A percentile compares a stretch with the other conserved stretches of the same genome.
Evolutionary conservation across 2,888 invertebrate species (phyloP).

Genomic region (Drosophila macrothrix): DNA sequence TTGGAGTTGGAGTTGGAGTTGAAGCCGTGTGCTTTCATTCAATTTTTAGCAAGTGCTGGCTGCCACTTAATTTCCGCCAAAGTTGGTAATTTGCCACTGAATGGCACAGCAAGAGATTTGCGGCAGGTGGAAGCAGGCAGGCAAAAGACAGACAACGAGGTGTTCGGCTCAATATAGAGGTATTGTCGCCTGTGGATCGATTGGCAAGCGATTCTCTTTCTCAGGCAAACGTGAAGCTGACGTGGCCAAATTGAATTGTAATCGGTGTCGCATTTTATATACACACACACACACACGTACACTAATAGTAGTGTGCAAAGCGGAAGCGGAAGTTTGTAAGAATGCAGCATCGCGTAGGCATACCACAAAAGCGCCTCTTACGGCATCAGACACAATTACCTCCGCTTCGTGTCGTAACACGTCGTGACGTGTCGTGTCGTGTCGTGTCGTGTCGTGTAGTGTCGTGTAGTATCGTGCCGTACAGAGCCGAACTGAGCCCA

Average conservation of each 20-base stretch:
- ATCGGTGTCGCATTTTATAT: slow-evolving; percentile 31
- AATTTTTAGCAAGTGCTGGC: slow-evolving; percentile 57
- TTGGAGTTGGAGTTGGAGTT: slow-evolving; percentile 26
- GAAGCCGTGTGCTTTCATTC: slow-evolving; percentile 49
- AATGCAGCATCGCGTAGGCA: slow-evolving; percentile 55
- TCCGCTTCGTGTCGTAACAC: slow-evolving; percentile 14
- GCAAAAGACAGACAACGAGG: background rate
- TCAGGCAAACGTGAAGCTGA: slow-evolving; percentile 51
- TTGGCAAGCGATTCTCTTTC: slow-evolving; percentile 46
- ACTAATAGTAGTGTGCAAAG: slow-evolving; percentile 11
- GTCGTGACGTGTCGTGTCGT: background rate
- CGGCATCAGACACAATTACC: slow-evolving; percentile 33
- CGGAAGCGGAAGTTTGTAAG: slow-evolving; percentile 77
- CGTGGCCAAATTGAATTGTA: slow-evolving; percentile 73
- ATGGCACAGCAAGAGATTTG: slow-evolving; percentile 27
- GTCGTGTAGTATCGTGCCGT: slow-evolving; percentile 4
- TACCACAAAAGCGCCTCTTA: slow-evolving; percentile 40
- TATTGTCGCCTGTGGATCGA: slow-evolving; percentile 35
- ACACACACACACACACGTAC: background rate
- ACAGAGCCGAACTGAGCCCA: slow-evolving; percentile 20
- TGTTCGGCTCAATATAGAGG: slow-evolving; percentile 20
- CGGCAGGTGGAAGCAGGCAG: background rate
- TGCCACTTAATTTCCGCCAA: slow-evolving; percentile 75
- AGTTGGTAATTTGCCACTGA: slow-evolving; percentile 70
- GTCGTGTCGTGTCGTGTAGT: slow-evolving; percentile 10